Percentiles rank a stretch among this genome's conserved stretches.
These are phyloP conservation scores for Astatoreochromis straeleni DNA, from an alignment of 2,113 vertebrate species.

Conservation along the genomic window DNA sequence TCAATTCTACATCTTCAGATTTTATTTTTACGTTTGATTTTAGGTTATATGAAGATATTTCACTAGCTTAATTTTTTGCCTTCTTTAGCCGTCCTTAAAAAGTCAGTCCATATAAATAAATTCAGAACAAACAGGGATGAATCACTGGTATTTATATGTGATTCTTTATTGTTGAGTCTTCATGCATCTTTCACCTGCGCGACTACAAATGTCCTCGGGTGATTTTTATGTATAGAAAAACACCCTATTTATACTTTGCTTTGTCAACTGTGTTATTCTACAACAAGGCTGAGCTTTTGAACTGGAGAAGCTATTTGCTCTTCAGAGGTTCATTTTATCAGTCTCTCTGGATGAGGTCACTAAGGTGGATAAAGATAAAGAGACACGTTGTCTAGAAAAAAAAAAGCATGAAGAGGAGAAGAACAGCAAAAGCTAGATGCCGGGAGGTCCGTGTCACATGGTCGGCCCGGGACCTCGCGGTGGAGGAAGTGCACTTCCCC, in stretches of 20 bases:
- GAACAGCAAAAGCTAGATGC: slow-evolving; percentile 15
- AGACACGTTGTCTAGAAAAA: not conserved
- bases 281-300: not conserved
- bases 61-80: not conserved
- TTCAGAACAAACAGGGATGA: not conserved
- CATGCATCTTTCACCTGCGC: not conserved
- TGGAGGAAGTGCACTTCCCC: slow-evolving; percentile 47
- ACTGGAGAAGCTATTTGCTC: not conserved
- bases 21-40: not conserved
- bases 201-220: not conserved
- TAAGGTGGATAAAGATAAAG: slow-evolving; percentile 7
- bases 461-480: not conserved
- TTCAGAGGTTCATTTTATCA: not conserved
- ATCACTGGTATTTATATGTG: not conserved
- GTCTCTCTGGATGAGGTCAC: slow-evolving; percentile 26
- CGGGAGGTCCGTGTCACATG: slow-evolving; percentile 38
- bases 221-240: not conserved
- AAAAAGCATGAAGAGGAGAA: not conserved
- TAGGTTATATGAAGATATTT: not conserved
- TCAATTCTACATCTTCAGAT: not conserved
- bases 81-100: not conserved
- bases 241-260: not conserved
- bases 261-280: not conserved
- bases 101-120: not conserved
- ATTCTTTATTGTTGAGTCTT: not conserved